A percentile compares a stretch with the other conserved stretches of the same genome.
Conservation (phyloP, 1,140 invertebrate genomes). For the Akabosia matsudoensis region DNA sequence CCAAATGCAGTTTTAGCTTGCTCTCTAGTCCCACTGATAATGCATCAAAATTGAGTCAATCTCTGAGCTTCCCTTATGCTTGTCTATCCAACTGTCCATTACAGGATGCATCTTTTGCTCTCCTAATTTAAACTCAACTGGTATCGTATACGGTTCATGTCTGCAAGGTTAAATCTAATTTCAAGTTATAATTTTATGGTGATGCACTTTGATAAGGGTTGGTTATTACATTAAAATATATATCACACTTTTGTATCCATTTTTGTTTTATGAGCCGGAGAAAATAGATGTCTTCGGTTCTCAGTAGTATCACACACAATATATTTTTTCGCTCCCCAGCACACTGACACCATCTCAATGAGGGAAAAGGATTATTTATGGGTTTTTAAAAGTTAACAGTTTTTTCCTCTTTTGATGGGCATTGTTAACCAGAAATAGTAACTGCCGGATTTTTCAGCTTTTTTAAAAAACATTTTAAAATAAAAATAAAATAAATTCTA, state of each 20-base stretch:
- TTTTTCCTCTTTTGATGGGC: background rate
- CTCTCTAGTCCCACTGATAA: background rate
- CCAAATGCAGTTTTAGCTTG: constrained; percentile 3
- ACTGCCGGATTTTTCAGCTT: constrained; percentile 1
- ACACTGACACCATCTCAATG: background rate
- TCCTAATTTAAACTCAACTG: background rate
- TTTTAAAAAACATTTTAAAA: too few species aligned
- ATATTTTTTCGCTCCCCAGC: background rate
- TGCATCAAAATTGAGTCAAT: background rate
- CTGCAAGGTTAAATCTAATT: background rate
- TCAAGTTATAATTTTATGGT: background rate
- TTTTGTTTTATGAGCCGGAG: background rate
- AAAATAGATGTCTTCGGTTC: background rate
- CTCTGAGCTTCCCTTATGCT: background rate
- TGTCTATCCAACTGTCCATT: constrained; percentile 22
- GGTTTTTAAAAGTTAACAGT: constrained; percentile 24
- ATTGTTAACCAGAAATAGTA: background rate
- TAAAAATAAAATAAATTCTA: background rate
- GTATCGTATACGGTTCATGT: background rate
- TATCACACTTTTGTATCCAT: background rate
- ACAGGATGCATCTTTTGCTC: background rate
- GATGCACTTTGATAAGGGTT: background rate
- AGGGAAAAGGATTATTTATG: constrained; percentile 22
- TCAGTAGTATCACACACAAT: background rate
- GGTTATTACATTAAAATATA: background rate